A percentile compares a stretch with the other conserved stretches of the same genome.
Conservation (phyloP, 2,888 invertebrate species). For the Erebia epiphron region DNA sequence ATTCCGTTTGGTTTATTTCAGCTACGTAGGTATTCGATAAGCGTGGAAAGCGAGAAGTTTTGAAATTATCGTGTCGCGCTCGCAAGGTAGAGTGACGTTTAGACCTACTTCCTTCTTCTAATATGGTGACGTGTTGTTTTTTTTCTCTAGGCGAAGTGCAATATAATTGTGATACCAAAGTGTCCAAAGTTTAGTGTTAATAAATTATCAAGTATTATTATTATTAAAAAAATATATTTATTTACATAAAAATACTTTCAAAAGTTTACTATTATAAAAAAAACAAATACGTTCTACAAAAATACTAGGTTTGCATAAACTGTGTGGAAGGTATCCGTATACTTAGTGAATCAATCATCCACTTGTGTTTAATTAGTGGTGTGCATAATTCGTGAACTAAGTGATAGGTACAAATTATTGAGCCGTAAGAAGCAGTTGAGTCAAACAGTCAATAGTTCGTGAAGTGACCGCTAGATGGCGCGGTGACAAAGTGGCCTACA, state of each 20-base stretch:
- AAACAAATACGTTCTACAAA: constrained; percentile 12
- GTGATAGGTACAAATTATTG: not conserved
- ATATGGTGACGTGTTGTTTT: constrained; percentile 19
- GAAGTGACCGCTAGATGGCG: constrained; percentile 66
- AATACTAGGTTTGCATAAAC: constrained; percentile 27
- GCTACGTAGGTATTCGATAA: constrained; percentile 9
- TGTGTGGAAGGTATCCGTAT: not conserved
- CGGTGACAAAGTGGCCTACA: constrained; percentile 86
- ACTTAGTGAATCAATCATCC: not conserved
- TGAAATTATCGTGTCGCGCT: not conserved
- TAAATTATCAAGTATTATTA: constrained; percentile 24
- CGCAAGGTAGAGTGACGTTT: not conserved
- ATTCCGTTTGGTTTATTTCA: constrained; percentile 29
- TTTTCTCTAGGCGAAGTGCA: constrained; percentile 34
- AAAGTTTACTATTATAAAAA: constrained; percentile 13
- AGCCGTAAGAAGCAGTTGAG: not conserved
- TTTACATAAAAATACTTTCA: constrained; percentile 28
- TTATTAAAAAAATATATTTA: constrained; percentile 28
- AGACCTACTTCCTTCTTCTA: not conserved
- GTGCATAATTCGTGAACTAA: not conserved
- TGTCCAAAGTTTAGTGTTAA: constrained; percentile 53
- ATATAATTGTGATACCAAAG: constrained; percentile 56
- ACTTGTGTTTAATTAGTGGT: not conserved
- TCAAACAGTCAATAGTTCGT: constrained; percentile 18
- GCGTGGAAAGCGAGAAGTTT: not conserved